phyloP scores from a whole-genome alignment of 2,888 invertebrate genomes.

The Cecidostiba fungosa region DNA sequence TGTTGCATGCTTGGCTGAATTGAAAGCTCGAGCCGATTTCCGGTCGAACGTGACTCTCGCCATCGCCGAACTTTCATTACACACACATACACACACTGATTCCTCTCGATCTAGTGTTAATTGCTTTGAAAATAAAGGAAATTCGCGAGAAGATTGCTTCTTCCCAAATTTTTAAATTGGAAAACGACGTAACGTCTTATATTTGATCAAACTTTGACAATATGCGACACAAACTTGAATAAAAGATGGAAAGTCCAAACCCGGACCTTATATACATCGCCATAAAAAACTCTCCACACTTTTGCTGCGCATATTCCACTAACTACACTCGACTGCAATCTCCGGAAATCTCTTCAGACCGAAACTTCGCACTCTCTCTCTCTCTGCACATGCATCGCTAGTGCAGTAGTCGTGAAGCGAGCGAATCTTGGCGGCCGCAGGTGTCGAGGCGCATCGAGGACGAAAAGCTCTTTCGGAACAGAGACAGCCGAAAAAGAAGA shows the following conservation, averaged over 20 bases:
- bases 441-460: slow-evolving; percentile 16
- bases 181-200: no score
- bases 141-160: neutral
- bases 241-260: neutral
- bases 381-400: neutral
- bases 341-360: neutral
- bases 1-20: slow-evolving; percentile 10
- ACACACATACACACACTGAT: neutral
- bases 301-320: neutral
- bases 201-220: neutral
- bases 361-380: neutral
- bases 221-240: neutral
- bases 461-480: slow-evolving; percentile 4
- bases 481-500: neutral
- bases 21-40: slow-evolving; percentile 1
- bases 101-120: slow-evolving; percentile 24
- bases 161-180: neutral
- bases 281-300: neutral
- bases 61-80: slow-evolving; percentile 29
- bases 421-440: slow-evolving; percentile 4
- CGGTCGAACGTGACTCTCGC: neutral
- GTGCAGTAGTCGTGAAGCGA: neutral
- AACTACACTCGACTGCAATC: neutral
- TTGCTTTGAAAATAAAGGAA: slow-evolving; percentile 6
- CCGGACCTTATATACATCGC: neutral